Percentiles rank a stretch among this genome's conserved stretches.
Conservation (phyloP, 2,797 vertebrate species). For the Mormyrops boulengeri region DNA sequence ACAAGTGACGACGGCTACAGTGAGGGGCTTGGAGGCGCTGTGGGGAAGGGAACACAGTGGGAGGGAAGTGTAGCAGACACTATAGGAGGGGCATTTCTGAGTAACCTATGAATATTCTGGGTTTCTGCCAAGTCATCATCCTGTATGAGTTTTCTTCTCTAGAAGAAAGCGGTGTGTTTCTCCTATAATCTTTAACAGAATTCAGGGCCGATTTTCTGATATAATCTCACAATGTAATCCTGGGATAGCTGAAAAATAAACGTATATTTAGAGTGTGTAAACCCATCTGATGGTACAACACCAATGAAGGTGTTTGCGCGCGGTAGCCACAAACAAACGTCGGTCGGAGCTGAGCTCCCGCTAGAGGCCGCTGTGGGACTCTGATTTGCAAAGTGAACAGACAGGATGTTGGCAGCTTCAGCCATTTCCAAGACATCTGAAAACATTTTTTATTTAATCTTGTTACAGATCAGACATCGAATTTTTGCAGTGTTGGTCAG, state of each 20-base stretch:
- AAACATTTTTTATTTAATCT: constrained; percentile 28
- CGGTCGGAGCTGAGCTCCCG: neutral
- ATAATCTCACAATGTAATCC: neutral
- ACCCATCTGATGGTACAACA: constrained; percentile 36
- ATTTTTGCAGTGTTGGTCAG: constrained; percentile 23
- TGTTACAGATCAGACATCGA: constrained; percentile 26
- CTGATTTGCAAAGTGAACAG: constrained; percentile 19
- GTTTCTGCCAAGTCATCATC: neutral
- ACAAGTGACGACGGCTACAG: neutral
- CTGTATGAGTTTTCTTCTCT: neutral
- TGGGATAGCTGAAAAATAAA: constrained; percentile 19
- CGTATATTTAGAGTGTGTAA: constrained; percentile 52
- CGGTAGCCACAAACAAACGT: neutral
- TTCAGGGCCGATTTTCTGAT: neutral
- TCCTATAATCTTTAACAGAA: neutral
- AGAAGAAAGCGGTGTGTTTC: neutral
- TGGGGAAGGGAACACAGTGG: neutral
- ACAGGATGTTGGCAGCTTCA: constrained; percentile 27
- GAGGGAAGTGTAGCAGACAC: neutral
- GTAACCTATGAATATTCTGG: neutral
- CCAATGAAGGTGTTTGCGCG: neutral
- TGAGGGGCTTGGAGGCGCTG: neutral
- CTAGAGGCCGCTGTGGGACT: neutral
- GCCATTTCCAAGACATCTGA: constrained; percentile 30
- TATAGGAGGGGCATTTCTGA: neutral